Evolutionary conservation across 2,113 vertebrate genomes (phyloP).

Genomic region (Phainopepla nitens): DNA sequence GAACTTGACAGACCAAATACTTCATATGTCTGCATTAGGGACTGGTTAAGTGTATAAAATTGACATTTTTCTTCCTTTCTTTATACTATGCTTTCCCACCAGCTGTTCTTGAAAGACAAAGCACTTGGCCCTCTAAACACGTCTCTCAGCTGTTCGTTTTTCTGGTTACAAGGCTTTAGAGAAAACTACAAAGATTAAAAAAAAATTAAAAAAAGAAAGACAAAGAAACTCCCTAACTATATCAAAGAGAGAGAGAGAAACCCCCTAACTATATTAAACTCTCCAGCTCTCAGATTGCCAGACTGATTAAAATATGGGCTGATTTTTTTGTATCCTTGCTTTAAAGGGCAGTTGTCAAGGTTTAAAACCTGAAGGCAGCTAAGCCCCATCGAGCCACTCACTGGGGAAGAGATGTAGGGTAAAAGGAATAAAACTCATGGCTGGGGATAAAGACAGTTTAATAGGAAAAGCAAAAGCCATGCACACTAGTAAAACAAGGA

Average conservation of each 20-base stretch:
- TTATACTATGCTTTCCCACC: neutral
- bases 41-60: neutral
- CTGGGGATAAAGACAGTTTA: neutral
- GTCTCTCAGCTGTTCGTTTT: neutral
- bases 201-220: neutral
- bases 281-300: neutral
- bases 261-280: neutral
- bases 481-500: neutral
- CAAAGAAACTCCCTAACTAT: too few relatives aligned
- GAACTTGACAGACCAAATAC: neutral
- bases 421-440: neutral
- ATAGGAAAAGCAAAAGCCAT: neutral
- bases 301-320: neutral
- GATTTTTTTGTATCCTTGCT: neutral
- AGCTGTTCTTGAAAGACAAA: neutral
- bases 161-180: neutral
- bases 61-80: neutral
- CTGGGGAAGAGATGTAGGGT: fast-evolving
- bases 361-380: neutral
- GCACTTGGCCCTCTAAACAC: neutral
- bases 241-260: too few relatives aligned
- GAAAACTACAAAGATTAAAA: neutral
- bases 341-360: neutral
- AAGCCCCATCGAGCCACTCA: neutral
- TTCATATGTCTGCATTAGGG: neutral